phyloP scores from a whole-genome alignment of 2,113 vertebrate species.

The Monarcha castaneiventris region DNA sequence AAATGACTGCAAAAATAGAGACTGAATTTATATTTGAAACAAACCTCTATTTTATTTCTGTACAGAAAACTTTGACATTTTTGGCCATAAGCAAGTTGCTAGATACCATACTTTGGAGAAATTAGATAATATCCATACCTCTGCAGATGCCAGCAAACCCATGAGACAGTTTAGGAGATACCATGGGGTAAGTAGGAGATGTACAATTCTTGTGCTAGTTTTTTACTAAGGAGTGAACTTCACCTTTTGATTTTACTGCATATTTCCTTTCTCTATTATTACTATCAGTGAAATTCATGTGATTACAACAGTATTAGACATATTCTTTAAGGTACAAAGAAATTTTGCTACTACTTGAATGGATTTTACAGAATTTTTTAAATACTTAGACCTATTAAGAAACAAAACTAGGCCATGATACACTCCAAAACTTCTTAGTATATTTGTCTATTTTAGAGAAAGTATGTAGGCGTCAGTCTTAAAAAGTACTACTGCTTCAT shows the following conservation, averaged over 20 bases:
- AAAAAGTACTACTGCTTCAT: background rate
- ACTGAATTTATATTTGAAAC: slow-evolving; percentile 47
- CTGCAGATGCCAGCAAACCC: background rate
- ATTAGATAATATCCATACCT: background rate
- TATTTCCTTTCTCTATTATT: background rate
- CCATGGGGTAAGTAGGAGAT: fast-evolving
- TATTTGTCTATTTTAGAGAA: background rate
- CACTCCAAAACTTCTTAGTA: background rate
- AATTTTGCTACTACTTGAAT: background rate
- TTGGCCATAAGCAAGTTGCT: background rate
- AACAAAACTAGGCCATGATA: background rate
- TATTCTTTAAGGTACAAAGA: background rate
- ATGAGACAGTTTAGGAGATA: background rate
- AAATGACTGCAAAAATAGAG: slow-evolving; percentile 54
- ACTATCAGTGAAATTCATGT: background rate
- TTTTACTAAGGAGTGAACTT: background rate
- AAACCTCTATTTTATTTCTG: slow-evolving; percentile 40
- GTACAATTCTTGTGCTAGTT: background rate
- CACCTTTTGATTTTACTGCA: background rate
- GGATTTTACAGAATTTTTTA: background rate
- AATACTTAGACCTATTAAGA: background rate
- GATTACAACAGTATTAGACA: background rate
- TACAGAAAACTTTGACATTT: background rate
- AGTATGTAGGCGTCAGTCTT: background rate
- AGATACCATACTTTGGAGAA: background rate